Evolutionary conservation across 2,888 invertebrate genomes (phyloP).

Genomic region (Muscina levida): DNA sequence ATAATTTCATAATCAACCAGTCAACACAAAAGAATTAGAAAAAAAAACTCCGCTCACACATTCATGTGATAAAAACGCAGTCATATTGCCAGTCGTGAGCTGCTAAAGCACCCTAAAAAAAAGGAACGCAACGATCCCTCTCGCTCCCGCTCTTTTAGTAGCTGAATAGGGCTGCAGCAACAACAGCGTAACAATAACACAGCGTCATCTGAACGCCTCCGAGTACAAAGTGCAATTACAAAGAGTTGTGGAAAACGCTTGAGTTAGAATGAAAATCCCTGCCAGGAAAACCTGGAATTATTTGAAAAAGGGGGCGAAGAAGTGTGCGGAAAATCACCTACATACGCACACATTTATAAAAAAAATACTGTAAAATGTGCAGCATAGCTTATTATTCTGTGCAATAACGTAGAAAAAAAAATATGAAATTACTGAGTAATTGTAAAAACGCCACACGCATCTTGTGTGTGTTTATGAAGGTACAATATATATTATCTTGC

Average conservation of each 20-base stretch:
- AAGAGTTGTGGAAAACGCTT: neutral
- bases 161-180: conserved; percentile 15
- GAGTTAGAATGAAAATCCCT: neutral
- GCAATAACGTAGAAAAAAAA: conserved; percentile 23
- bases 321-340: conserved; percentile 15
- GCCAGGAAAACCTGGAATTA: neutral
- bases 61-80: neutral
- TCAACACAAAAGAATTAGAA: conserved; percentile 46
- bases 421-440: conserved; percentile 25
- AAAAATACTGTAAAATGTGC: conserved; percentile 23
- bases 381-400: conserved; percentile 26
- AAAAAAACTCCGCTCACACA: neutral
- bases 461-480: neutral
- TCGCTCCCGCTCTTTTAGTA: neutral
- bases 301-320: neutral
- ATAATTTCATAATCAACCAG: conserved; percentile 59
- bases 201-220: conserved; percentile 1
- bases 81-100: neutral
- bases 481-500: neutral
- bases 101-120: conserved; percentile 35
- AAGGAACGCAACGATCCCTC: neutral
- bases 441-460: conserved; percentile 41
- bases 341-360: too few relatives aligned
- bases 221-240: conserved; percentile 38
- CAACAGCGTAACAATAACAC: neutral